Percentiles rank a stretch among this genome's conserved stretches.
Conservation (phyloP, 2,113 vertebrate genomes). For the Desmodus rotundus region DNA sequence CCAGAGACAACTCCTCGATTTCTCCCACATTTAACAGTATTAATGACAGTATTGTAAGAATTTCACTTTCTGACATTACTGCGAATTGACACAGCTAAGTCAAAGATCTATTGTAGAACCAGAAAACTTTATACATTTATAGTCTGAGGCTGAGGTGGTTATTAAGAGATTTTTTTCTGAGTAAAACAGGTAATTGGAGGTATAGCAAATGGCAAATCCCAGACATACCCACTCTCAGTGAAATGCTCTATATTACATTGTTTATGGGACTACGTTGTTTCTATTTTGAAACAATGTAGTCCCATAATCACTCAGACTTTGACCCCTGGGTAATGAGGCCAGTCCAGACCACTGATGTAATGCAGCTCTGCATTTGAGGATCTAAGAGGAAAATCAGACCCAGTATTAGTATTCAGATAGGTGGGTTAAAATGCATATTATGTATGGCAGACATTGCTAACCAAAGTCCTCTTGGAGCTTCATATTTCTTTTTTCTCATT, state of each 20-base stretch:
- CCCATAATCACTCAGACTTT: background rate
- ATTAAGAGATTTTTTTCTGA: background rate
- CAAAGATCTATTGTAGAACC: background rate
- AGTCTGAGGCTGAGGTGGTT: background rate
- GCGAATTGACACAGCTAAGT: conserved; percentile 1
- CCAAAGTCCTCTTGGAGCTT: background rate
- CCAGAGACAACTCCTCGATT: background rate
- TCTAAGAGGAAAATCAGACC: background rate
- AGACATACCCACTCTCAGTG: background rate
- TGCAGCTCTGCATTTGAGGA: background rate
- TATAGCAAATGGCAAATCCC: background rate
- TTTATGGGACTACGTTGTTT: too few relatives aligned
- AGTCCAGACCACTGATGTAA: background rate
- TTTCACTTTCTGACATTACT: conserved; percentile 22
- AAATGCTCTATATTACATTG: background rate
- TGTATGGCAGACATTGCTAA: background rate
- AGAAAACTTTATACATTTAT: background rate
- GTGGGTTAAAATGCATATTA: background rate
- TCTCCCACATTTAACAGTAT: background rate
- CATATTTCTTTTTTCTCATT: background rate
- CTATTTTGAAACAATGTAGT: too few relatives aligned
- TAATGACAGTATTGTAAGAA: background rate
- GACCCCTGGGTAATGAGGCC: background rate
- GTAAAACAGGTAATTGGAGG: background rate
- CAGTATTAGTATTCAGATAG: background rate